Evolutionary conservation across 2,113 vertebrate genomes (phyloP), one percentile per base, ranked within the genome.

Genomic region (Cromileptes altivelis): DNA sequence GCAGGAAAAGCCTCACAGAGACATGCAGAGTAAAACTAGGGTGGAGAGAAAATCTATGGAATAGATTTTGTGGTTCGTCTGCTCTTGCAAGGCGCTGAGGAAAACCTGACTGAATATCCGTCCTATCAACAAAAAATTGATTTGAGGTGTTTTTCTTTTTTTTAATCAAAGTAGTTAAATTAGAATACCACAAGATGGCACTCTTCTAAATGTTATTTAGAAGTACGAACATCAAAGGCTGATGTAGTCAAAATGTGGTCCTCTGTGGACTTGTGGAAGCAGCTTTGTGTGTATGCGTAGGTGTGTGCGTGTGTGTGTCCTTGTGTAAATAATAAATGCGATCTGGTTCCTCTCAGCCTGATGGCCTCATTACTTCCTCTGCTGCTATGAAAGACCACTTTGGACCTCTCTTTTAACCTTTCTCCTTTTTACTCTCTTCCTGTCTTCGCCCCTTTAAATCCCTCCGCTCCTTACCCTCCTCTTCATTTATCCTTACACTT

Each of bases 241-340:
- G 63, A 74, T 70, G 21, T 61, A 80, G 78, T 67, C 69, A 73
- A 64, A 86, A 62, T 80, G n/a, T 61, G 68, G 57, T 27, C 73
- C 61, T 82, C 62, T 74, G 72, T 75, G 67, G 55, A 61, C 27
- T 60, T 76, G 49, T 70, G 68, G 64, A 21, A 70, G 23, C 55
- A 37, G 64, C 53, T 81, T 33, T 70, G 71, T 76, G 70, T 70
- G 15, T 30, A 56, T 82, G 53, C 30, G 33, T 30, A 45, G 61
- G 65, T 50, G 37, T 52, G 45, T 52, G 27, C 61, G 70, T 63
- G 70, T 61, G 72, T 57, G 53, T 55, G 56, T 70, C 33, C 63
- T 70, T 25, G 62, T 64, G 50, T 89, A 75, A 92, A 86, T 90
- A 92, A 78, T 84, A 37, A 77, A 92, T 89, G 76, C 0, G 55